Evolutionary conservation across 2,888 invertebrate species (phyloP), one percentile per base, ranked within the genome.

Genomic region (Morinoia aosen): DNA sequence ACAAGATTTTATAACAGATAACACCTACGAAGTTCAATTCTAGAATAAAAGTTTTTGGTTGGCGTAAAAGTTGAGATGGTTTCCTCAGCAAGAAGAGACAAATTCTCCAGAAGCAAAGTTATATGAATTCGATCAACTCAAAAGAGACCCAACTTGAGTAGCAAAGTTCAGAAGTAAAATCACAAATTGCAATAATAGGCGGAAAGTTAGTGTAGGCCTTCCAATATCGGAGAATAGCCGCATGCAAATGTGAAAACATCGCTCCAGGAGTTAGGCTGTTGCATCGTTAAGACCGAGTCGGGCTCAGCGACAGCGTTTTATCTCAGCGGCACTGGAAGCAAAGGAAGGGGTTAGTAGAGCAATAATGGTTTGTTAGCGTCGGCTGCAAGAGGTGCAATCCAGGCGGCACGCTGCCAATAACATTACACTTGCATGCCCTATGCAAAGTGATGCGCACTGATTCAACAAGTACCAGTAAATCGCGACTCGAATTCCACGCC

Each of bases 341-440:
- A 12, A 93, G 93, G n/a, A 57, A 93, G 58, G 93, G 39, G 93
- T 93, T 93, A 93, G 93, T 93, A 48, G 57, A 93, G 93, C 93
- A 93, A 93, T 93, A 93, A 93, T 56, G 93, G 93, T 93, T 93
- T 93, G 93, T 93, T 93, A 93, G 93, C 16, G 93, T 57, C 93
- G 48, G 93, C 8, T 12, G n/a, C 33, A 93, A 56, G 93, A 93
- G 93, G 57, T 16, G 93, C 93, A 93, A 93, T 93, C 58, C 57
- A 56, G 93, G 93, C 93, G 93, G 93, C 93, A 93, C 57, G 93
- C 5, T 93, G 93, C 93, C 93, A 93, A 93, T 93, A 93, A 93
- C 93, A 93, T 93, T 93, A 93, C 93, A 93, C 93, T 93, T 93
- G 93, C 93, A 93, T 93, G 93, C 93, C 58, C 93, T 93, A 93